Evolutionary conservation across 2,113 vertebrate genomes (phyloP), one percentile per base, ranked within the genome.

Genomic region (Dasyprocta punctata): DNA sequence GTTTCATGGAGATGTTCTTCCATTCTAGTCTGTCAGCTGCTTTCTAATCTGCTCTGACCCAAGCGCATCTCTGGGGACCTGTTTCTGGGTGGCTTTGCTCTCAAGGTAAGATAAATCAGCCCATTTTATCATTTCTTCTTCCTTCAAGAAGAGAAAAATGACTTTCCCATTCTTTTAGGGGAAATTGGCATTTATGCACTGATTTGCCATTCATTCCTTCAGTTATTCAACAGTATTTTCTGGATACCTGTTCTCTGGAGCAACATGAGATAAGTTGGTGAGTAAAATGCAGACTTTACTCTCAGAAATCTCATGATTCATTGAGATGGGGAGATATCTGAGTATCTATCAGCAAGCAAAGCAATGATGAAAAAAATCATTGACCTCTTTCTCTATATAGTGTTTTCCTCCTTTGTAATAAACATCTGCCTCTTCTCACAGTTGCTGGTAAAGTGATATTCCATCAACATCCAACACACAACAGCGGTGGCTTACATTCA

Each of bases 301-400:
- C 65, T 63, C 52, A 88, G 44, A 73, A 92, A 83, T 33, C 7
- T 67, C 60, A 17, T 24, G 5, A 22, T 58, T 92, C 95, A 80
- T 19, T 44, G n/a, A 69, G 86, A 77, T n/a, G n/a, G 33, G n/a
- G 30, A 94, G n/a, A 65, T 81, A 65, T 28, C 69, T 93, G 73
- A 73, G 89, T 3, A 96, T n/a, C 41, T 5, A 20, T 47, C 33
- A 96, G 44, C 49, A 56, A 52, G 30, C 16, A 52, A 36, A 52
- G 17, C 77, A 80, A 52, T 19, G 49, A 80, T 47, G 33, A 67
- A 38, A 87, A 67, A 78, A 60, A 17, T 52, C 71, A 41, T 33
- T 83, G 89, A 95, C 86, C 73, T 28, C 36, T 87, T 95, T 92
- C 38, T 54, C 86, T 92, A 44, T 84, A 61, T 73, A 80, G 89